Evolutionary conservation across 1,140 invertebrate species (phyloP).

Genomic region (Triops cancriformis): DNA sequence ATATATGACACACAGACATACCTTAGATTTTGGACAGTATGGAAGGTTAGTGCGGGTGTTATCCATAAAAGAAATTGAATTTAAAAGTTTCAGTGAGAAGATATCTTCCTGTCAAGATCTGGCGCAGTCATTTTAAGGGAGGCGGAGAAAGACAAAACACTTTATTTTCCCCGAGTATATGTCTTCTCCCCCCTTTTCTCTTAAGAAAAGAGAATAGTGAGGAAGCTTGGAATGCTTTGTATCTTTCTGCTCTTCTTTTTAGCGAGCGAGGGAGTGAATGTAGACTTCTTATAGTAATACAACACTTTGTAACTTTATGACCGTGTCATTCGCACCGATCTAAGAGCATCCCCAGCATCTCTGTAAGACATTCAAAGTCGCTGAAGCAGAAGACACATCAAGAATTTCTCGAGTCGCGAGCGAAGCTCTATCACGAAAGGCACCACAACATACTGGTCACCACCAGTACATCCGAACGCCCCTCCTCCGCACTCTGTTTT

Average conservation of each 20-base stretch:
- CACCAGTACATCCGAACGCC: background rate
- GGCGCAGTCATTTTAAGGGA: background rate
- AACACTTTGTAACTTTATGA: conserved; percentile 10
- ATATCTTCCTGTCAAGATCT: background rate
- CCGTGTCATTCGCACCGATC: conserved; percentile 5
- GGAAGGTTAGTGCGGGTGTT: background rate
- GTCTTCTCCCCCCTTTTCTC: background rate
- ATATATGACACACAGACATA: too few relatives aligned
- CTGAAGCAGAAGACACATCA: background rate
- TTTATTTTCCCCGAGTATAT: background rate
- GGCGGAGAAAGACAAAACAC: background rate
- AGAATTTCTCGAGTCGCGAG: background rate
- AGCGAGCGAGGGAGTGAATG: background rate
- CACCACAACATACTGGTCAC: background rate
- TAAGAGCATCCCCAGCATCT: background rate
- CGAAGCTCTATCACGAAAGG: background rate
- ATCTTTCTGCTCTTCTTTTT: background rate
- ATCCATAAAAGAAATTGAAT: background rate
- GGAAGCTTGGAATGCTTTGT: background rate
- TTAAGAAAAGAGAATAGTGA: background rate
- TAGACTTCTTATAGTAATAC: conserved; percentile 1
- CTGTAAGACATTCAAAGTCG: background rate
- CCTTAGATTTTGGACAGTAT: too few relatives aligned
- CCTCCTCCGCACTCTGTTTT: background rate
- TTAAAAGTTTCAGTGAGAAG: background rate